Base-by-base conservation (phyloP, 2,888 invertebrate species). In the Ichneumoninae sp. region DNA sequence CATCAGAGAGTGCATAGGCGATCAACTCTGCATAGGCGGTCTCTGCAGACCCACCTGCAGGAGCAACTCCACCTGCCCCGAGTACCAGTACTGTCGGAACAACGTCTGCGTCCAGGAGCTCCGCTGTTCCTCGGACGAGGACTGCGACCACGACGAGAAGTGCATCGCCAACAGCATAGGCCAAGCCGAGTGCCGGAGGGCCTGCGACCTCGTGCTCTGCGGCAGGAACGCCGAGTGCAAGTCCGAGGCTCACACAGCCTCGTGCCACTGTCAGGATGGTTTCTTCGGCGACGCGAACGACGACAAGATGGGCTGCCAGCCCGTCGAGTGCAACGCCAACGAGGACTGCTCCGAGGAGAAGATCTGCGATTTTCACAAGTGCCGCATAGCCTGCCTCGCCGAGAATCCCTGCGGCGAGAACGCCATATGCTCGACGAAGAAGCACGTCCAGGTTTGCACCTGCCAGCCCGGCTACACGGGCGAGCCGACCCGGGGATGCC, bases 381-480 rank as follows among this genome's bases (percentile, higher is more conserved):
- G 98, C 92, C 97, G 97, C 94, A 97, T 97, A 84, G 97, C 97
- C 19, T 98, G 98, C 91, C 94, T 98, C 26, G 96, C 96, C 3
- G 95, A 96, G n/a, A 97, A 98, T 93, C 96, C 97, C 19, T 98
- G 98, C 90, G 98, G 98, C 0, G 96, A 96, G 75, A 98, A 98
- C 93, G 96, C 98, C 0, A 94, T 98, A 57, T 98, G 98, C 91
- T 97, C 97, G 0, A 97, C 98, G 1, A 97, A 98, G 93, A 96
- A 96, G 90, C 98, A 98, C 91, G 95, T 95, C 85, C 97, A 97
- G 92, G 90, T 96, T 0, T 97, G 97, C 91, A 97, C 97, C 89
- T 98, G 98, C 92, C 98, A 98, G 94, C 98, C 98, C 13, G 98
- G 98, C 0, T 98, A 96, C 90, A 97, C 97, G 0, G 98, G 98